Base-by-base conservation (phyloP, 1,140 invertebrate genomes). In the Schlechtendalia chinensis region DNA sequence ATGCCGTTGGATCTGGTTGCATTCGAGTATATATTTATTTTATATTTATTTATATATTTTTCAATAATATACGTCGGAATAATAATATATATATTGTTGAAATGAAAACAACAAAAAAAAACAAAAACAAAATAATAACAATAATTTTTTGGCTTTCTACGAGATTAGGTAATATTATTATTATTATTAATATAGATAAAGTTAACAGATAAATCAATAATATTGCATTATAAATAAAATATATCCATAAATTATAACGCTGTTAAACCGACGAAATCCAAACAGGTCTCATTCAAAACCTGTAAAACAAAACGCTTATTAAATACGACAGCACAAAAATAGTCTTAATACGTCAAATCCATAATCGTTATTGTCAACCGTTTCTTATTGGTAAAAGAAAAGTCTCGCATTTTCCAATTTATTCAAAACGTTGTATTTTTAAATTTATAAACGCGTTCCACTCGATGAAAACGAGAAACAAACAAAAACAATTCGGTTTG, bases 221-320 rank as follows among this genome's bases (percentile, higher is more conserved):
- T 79, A 63, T 79, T 79, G 75, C 75, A 50, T 79, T 63, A 63
- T 47, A 79, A 79, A 79, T 63, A 63, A 79, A 79, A 50, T 79
- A 63, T 79, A 24, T 79, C 8, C 45, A 45, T 79, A 63, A 79
- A 50, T 79, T 27, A 79, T 79, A 63, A 79, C 75, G 75, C 45
- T 61, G 58, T 79, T 61, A 50, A 61, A 79, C 58, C 32, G 58
- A 63, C 39, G 58, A 79, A 63, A 27, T 71, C 69, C 56, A 45
- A 45, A 75, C 61, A 3, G 74, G 47, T 77, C 24, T 53, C n/a
- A 32, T 77, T 77, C 47, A 79, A 79, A 27, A 79, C 56, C 75
- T 79, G 75, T 50, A 63, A 79, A 72, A 54, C 10, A 72, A 53
- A 72, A 17, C 22, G 17, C 22, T 4, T 24, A 47, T 61, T 61